Evolutionary conservation across 2,113 vertebrate genomes (phyloP), one percentile per base, ranked within the genome.

Genomic region (Vidua chalybeata): DNA sequence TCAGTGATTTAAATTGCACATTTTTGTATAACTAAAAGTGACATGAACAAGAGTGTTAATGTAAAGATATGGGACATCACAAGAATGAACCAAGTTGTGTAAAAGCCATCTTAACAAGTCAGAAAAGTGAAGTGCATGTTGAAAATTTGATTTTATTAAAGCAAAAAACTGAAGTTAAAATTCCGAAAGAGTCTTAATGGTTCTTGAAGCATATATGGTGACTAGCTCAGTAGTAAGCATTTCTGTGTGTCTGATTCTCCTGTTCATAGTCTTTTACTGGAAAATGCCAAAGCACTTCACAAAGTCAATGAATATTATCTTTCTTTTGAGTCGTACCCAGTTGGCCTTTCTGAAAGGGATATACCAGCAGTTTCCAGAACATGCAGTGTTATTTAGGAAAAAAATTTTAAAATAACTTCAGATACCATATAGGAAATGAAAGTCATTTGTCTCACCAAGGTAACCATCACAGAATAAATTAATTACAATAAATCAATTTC

Each of bases 321-420:
- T 59, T 59, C 28, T 74, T 84, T 35, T 33, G 43, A 10, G 5
- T 66, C 66, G 13, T 89, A 30, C 69, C 13, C n/a, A 66, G 9
- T 7, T 84, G 26, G 16, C 37, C 10, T 41, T 79, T 62, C 81
- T 35, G 41, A 92, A 54, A 10, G 46, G 54, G 20, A 49, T 67
- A 13, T 28, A 10, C 15, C 66, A 15, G 16, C 15, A 39, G 15
- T 90, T 75, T 62, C 24, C 51, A 74, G 68, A 90, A 81, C 20
- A 33, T 0, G 0, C 22, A 41, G 31, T 0, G 0, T 77, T 58
- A 26, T 30, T 92, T 73, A 35, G 33, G 24, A 75, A 75, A 81
- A 22, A 17, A 66, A 66, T 80, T 72, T 5, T 3, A 80, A 84
- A 41, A 28, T 78, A 75, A 48, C 13, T 91, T 84, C 9, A 63